Evolutionary conservation across 2,888 invertebrate genomes (phyloP).

Genomic region (Cosmopolites sordidus): DNA sequence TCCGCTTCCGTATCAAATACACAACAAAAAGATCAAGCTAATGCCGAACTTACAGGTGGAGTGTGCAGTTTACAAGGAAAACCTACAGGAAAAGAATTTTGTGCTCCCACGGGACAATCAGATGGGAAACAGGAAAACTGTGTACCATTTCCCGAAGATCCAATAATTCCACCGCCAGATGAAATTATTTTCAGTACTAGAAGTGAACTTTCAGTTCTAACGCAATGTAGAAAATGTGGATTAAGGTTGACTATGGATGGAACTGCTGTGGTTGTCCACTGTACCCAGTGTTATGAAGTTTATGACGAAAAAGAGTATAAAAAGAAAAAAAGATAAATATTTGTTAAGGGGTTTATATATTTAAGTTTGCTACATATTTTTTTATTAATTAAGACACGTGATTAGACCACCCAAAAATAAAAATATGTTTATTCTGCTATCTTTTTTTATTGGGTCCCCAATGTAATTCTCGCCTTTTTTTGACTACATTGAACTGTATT

Average conservation of each 20-base stretch:
- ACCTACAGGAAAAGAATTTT: conserved; percentile 12
- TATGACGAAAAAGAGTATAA: not conserved
- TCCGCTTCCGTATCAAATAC: not conserved
- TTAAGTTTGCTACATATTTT: no score
- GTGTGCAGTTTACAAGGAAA: not conserved
- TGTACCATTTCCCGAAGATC: conserved; percentile 15
- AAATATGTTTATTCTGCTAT: no score
- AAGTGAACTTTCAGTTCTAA: conserved; percentile 4
- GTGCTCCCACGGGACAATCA: conserved; percentile 2
- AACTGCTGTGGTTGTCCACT: conserved; percentile 13
- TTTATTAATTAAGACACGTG: no score
- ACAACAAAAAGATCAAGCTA: not conserved
- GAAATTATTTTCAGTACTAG: conserved; percentile 21
- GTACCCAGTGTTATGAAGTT: conserved; percentile 16
- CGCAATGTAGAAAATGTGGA: conserved; percentile 14
- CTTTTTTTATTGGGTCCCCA: no score
- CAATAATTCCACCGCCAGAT: conserved; percentile 6
- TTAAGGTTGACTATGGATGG: conserved; percentile 16
- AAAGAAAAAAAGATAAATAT: not conserved
- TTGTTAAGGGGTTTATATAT: no score
- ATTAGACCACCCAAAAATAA: no score
- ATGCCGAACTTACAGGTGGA: not conserved
- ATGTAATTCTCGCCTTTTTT: no score
- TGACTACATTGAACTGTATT: no score
- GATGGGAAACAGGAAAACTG: conserved; percentile 8